Evolutionary conservation across 2,113 vertebrate species (phyloP).

Genomic region (Erpornis zantholeuca): DNA sequence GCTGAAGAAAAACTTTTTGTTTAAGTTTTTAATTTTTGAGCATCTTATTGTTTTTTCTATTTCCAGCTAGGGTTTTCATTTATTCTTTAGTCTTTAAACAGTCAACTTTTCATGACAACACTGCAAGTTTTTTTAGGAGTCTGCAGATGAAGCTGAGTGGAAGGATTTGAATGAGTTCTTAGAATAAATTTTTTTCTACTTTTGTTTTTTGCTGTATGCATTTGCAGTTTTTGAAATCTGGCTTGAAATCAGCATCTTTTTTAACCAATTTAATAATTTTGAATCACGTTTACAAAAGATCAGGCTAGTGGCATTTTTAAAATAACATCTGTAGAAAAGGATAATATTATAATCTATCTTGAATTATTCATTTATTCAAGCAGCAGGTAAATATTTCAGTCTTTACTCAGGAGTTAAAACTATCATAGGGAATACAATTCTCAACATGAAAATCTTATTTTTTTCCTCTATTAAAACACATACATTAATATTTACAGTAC

Average conservation of each 20-base stretch:
- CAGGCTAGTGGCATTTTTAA: neutral
- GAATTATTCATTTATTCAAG: neutral
- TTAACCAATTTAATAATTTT: neutral
- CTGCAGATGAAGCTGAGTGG: neutral
- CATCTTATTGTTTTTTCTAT: neutral
- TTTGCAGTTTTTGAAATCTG: neutral
- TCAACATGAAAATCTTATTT: neutral
- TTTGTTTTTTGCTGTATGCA: neutral
- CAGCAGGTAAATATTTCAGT: neutral
- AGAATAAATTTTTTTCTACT: neutral
- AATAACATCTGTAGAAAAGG: neutral
- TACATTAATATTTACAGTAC: neutral
- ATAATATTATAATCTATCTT: neutral
- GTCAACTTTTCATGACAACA: neutral
- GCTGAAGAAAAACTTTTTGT: neutral
- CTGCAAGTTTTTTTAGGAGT: neutral
- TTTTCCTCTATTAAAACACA: neutral
- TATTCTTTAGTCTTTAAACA: neutral
- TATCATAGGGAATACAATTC: neutral
- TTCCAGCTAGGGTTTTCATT: neutral
- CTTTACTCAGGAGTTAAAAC: neutral
- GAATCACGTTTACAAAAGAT: neutral
- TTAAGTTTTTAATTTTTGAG: neutral
- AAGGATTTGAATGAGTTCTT: neutral
- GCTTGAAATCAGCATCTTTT: neutral